A percentile compares a stretch with the other conserved stretches of the same genome.
Evolutionary conservation across 2,797 vertebrate species (phyloP).

Genomic region (Nyctibius grandis): DNA sequence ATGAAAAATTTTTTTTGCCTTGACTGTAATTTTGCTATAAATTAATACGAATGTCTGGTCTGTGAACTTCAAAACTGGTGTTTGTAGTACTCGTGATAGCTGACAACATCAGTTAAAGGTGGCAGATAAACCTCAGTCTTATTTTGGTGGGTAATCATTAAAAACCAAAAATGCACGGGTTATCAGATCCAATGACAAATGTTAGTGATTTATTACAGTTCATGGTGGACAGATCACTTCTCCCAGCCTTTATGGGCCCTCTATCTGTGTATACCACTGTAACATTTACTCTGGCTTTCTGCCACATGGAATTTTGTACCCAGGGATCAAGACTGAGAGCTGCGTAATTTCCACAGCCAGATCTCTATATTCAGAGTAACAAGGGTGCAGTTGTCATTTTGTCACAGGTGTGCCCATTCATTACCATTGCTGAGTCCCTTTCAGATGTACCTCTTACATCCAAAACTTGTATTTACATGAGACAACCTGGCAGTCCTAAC

Average conservation of each 20-base stretch:
- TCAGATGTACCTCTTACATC: background rate
- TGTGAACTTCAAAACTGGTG: background rate
- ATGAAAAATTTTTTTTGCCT: background rate
- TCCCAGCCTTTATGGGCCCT: background rate
- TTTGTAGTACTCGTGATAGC: background rate
- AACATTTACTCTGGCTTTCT: constrained; percentile 47
- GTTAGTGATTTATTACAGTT: background rate
- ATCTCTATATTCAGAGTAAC: background rate
- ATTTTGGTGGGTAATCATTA: background rate
- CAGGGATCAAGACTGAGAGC: background rate
- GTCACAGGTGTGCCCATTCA: background rate
- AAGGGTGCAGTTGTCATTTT: background rate
- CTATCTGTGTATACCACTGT: background rate
- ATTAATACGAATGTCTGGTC: background rate
- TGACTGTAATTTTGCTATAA: background rate
- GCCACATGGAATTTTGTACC: constrained; percentile 34
- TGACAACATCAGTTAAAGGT: background rate
- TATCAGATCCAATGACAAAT: background rate
- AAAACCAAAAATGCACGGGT: background rate
- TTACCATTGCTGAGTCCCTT: background rate
- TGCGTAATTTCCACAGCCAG: background rate
- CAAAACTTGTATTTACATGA: background rate
- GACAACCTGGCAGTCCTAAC: background rate
- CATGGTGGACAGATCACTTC: background rate
- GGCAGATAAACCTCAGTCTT: background rate